These are phyloP conservation scores for Panulirus ornatus DNA, from an alignment of 1,140 invertebrate species.

Conservation along the genomic window DNA sequence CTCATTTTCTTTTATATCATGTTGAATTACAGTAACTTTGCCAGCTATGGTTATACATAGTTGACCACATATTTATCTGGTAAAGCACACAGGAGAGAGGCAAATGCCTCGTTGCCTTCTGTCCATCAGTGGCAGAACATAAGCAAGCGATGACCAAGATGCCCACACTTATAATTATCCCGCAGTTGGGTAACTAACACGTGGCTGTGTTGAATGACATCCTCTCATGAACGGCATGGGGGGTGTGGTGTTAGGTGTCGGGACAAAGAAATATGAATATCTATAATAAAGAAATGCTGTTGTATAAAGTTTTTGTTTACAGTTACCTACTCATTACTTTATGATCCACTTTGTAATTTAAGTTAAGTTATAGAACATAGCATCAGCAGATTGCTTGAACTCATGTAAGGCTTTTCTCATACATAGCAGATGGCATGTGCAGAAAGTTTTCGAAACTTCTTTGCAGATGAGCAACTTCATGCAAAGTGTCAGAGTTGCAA, in stretches of 20 bases:
- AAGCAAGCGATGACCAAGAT: neutral
- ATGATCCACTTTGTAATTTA: no score
- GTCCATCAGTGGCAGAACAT: neutral
- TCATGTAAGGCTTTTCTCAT: no score
- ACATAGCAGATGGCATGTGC: no score
- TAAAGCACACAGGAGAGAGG: conserved; percentile 3
- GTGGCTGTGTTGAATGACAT: conserved; percentile 45
- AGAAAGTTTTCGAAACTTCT: no score
- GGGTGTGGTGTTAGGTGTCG: conserved; percentile 42
- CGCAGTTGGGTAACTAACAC: conserved; percentile 14
- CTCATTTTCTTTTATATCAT: conserved; percentile 22
- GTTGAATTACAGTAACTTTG: neutral
- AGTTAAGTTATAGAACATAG: no score
- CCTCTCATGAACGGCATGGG: neutral
- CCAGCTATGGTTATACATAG: conserved; percentile 45
- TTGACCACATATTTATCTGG: neutral
- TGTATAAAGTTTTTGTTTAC: neutral
- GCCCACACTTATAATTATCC: neutral
- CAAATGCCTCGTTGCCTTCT: neutral
- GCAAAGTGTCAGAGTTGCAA: no score
- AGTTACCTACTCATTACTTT: no score
- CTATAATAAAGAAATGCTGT: conserved; percentile 38
- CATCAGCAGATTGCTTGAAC: no score
- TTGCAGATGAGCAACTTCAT: no score
- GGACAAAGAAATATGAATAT: conserved; percentile 63